A percentile compares a stretch with the other conserved stretches of the same genome.
Evolutionary conservation across 1,140 invertebrate genomes (phyloP).

Genomic region (Luehdorfia chinensis): DNA sequence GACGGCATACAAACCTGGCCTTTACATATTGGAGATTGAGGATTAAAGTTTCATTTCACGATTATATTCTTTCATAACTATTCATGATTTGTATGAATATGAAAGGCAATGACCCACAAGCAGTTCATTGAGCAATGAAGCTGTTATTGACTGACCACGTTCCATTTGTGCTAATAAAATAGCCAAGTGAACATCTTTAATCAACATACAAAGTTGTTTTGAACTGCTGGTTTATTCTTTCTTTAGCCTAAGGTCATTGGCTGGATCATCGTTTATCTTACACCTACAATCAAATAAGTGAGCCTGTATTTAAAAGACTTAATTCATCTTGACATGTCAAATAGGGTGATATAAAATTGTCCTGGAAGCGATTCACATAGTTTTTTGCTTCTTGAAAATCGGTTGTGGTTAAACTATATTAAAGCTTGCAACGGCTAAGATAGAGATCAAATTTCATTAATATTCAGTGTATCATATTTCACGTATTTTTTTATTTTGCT

Average conservation of each 20-base stretch:
- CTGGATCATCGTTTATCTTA: neutral
- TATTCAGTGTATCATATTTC: constrained; percentile 3
- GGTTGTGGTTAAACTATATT: no score
- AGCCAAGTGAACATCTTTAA: constrained; percentile 8
- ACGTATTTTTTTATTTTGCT: constrained; percentile 24
- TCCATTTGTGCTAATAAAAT: constrained; percentile 7
- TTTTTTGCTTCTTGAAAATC: neutral
- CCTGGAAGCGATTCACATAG: constrained; percentile 16
- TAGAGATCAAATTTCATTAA: constrained; percentile 10
- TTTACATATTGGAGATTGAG: no score
- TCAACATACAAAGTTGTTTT: neutral
- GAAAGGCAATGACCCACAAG: constrained; percentile 8
- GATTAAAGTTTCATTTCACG: neutral
- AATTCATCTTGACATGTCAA: constrained; percentile 24
- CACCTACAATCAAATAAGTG: constrained; percentile 2
- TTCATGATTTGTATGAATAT: constrained; percentile 1
- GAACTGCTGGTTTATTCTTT: neutral
- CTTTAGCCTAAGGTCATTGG: neutral
- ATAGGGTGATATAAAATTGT: constrained; percentile 21
- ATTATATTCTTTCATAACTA: neutral
- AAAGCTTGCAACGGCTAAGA: no score
- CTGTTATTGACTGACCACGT: constrained; percentile 11
- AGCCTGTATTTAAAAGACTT: constrained; percentile 7
- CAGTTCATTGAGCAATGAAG: constrained; percentile 8
- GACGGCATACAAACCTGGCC: no score